Conservation (phyloP, 1,140 invertebrate species). For the Brachionus asplanchnoidis region DNA sequence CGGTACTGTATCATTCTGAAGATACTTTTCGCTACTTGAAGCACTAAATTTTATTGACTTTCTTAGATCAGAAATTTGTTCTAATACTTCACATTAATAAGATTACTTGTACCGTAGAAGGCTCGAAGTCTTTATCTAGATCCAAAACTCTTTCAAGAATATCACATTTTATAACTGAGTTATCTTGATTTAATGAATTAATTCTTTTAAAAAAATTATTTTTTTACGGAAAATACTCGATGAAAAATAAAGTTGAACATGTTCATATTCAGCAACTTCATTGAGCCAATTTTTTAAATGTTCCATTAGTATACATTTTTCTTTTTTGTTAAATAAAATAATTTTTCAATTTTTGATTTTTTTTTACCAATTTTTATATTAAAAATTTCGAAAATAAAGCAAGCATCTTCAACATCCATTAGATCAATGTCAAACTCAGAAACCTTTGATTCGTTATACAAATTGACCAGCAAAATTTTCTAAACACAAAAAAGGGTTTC, state of each 20-base stretch:
- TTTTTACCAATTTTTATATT: constrained; percentile 1
- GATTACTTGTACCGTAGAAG: not conserved
- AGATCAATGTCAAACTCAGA: constrained; percentile 9
- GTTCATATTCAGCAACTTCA: not conserved
- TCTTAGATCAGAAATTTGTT: not conserved
- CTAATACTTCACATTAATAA: not conserved
- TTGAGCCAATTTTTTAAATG: constrained; percentile 21
- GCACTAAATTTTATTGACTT: not conserved
- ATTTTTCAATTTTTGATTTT: not conserved
- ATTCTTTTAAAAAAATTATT: not conserved
- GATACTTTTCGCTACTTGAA: too few species aligned
- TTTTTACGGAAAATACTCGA: not conserved
- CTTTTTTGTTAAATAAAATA: not conserved
- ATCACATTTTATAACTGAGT: not conserved
- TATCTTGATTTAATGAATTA: not conserved
- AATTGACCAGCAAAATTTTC: not conserved
- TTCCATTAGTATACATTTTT: not conserved
- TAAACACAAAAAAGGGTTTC: not conserved
- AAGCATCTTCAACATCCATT: not conserved
- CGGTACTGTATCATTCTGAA: not conserved
- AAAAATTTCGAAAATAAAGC: not conserved
- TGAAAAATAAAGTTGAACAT: not conserved
- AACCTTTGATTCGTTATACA: not conserved
- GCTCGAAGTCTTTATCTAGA: not conserved
- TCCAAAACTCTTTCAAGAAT: not conserved